A percentile compares a stretch with the other conserved stretches of the same genome.
These are phyloP conservation scores for Enteromius mattozi DNA, from an alignment of 2,797 vertebrate genomes.

Conservation along the genomic window DNA sequence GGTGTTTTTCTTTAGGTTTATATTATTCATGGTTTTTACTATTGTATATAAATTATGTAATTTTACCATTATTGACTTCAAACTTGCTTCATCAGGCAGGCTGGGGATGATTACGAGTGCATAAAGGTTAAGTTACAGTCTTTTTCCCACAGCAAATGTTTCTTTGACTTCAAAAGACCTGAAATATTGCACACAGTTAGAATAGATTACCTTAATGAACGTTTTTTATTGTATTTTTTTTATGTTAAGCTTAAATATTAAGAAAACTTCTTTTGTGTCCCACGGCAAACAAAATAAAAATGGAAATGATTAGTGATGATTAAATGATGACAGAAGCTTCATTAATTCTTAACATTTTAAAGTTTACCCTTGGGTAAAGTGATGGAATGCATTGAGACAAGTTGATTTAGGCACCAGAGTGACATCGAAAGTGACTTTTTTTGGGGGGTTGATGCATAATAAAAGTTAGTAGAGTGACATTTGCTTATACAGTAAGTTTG, in stretches of 20 bases:
- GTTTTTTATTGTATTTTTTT: not conserved
- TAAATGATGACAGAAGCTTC: not conserved
- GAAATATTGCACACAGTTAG: not conserved
- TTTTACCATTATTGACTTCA: not conserved
- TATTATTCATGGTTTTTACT: not conserved
- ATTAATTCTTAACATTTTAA: not conserved
- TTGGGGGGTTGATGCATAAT: too few relatives aligned
- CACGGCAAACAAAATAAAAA: not conserved
- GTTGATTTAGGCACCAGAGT: not conserved
- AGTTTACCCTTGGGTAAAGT: constrained; percentile 10
- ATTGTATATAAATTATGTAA: not conserved
- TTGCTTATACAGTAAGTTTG: too few relatives aligned
- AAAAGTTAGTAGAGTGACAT: too few relatives aligned
- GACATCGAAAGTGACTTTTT: not conserved
- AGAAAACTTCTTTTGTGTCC: not conserved
- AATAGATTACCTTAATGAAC: not conserved
- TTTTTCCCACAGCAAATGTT: not conserved
- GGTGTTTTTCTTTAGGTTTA: not conserved
- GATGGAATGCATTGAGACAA: not conserved
- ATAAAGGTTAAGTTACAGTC: not conserved
- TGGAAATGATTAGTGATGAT: not conserved
- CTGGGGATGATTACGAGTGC: not conserved
- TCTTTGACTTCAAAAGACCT: not conserved
- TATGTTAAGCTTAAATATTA: not conserved
- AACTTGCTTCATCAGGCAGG: not conserved